Conservation (phyloP, 2,113 vertebrate genomes). For the Peromyscus polionotus region DNA sequence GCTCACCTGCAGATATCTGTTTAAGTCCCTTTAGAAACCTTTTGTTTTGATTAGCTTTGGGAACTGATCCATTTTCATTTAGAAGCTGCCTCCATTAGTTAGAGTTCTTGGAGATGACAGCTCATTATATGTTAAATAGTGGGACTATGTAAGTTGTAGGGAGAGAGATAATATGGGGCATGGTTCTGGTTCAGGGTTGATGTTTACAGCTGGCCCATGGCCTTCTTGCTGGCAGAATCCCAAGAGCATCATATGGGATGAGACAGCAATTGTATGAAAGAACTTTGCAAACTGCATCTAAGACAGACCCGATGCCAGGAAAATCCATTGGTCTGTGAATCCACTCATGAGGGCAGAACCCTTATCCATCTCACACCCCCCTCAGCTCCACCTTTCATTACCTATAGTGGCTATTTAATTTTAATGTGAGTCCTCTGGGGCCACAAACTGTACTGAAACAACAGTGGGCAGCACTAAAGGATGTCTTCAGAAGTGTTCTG, state of each 20-base stretch:
- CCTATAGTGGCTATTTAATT: not conserved
- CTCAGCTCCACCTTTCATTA: not conserved
- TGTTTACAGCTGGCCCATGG: no score
- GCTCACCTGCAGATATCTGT: not conserved
- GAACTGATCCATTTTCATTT: conserved; percentile 33
- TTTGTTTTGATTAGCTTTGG: not conserved
- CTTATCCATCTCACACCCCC: not conserved
- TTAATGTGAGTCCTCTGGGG: not conserved
- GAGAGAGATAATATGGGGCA: not conserved
- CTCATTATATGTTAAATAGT: not conserved
- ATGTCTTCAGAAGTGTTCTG: not conserved
- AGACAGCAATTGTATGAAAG: not conserved
- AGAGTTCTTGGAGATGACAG: not conserved
- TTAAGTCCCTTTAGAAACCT: not conserved
- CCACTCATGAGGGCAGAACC: not conserved
- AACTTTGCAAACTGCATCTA: no score
- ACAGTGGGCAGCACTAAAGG: not conserved
- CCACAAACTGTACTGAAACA: not conserved
- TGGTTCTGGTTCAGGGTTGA: not conserved
- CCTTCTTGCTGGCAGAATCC: not conserved
- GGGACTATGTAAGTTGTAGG: not conserved
- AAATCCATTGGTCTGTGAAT: not conserved
- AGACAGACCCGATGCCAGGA: not conserved
- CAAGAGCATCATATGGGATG: not conserved
- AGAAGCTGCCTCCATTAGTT: not conserved